These are phyloP conservation scores for Tragelaphus imberbis DNA, from an alignment of 2,113 vertebrate genomes.

Conservation along the genomic window DNA sequence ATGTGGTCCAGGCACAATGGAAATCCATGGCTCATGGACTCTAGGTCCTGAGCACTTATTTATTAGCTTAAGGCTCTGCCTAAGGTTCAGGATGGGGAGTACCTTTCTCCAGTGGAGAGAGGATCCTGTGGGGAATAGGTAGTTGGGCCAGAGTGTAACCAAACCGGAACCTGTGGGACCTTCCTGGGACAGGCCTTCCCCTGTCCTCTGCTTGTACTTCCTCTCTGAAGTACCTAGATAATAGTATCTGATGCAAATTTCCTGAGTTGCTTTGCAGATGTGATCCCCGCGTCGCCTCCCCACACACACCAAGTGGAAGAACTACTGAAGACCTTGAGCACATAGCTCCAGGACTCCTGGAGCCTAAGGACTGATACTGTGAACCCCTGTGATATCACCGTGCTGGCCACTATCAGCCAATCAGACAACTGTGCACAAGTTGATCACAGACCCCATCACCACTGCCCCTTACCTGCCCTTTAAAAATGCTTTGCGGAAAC, in stretches of 20 bases:
- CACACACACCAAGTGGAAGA: neutral
- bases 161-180: neutral
- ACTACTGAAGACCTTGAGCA: neutral
- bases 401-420: neutral
- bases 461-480: neutral
- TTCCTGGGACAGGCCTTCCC: neutral
- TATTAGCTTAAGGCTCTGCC: neutral
- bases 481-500: neutral
- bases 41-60: neutral
- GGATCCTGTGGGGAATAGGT: neutral
- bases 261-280: neutral
- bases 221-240: neutral
- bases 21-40: neutral
- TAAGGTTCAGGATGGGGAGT: neutral
- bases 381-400: neutral
- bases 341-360: neutral
- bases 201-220: neutral
- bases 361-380: neutral
- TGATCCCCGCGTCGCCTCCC: fast-evolving
- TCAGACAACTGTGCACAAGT: neutral
- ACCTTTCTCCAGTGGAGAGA: neutral
- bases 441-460: neutral
- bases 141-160: neutral
- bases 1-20: neutral
- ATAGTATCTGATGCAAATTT: neutral